Evolutionary conservation across 1,140 invertebrate genomes (phyloP).

Genomic region (Drosophila lacteicornis): DNA sequence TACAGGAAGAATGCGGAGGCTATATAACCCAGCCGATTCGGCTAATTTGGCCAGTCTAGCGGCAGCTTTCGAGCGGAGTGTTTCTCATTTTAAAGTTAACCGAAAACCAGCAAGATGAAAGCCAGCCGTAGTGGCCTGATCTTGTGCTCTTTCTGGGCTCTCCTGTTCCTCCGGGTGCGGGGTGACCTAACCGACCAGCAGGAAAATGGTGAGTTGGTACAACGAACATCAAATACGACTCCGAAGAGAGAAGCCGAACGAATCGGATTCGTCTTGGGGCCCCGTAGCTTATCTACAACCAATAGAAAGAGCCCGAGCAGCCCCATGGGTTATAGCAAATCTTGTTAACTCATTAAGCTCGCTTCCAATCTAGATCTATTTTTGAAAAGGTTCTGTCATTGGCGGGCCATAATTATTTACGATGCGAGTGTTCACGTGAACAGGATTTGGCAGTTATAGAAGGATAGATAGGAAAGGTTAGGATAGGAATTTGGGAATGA

Average conservation of each 20-base stretch:
- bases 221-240: not conserved
- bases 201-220: conserved; percentile 48
- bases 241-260: not conserved
- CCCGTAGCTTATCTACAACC: conserved; percentile 13
- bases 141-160: conserved; percentile 26
- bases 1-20: conserved; percentile 28
- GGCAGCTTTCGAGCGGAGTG: conserved; percentile 22
- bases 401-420: not conserved
- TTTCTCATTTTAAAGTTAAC: conserved; percentile 16
- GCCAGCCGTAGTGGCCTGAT: not conserved
- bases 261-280: conserved; percentile 20
- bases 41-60: conserved; percentile 44
- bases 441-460: not conserved
- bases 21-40: conserved; percentile 59
- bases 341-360: not conserved
- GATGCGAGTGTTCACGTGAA: conserved; percentile 10
- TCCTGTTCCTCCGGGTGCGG: conserved; percentile 14
- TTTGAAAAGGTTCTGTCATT: conserved; percentile 9
- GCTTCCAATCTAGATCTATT: conserved; percentile 19
- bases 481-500: not conserved
- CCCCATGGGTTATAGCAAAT: conserved; percentile 1
- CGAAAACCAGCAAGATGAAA: conserved; percentile 29
- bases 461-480: not conserved
- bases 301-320: not conserved
- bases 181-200: conserved; percentile 42